These are phyloP conservation scores for Emys orbicularis DNA, from an alignment of 2,797 vertebrate genomes.

Conservation along the genomic window DNA sequence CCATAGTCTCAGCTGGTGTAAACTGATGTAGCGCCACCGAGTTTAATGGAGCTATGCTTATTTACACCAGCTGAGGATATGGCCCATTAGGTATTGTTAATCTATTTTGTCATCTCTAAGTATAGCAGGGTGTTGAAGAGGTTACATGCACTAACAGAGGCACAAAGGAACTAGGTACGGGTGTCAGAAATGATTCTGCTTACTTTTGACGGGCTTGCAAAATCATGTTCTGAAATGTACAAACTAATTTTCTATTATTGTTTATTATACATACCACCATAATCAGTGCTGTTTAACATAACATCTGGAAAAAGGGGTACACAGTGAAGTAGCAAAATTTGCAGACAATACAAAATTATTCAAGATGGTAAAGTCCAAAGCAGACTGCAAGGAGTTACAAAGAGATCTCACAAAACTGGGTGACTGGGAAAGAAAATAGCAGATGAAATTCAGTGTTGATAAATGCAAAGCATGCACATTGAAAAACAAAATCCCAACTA, in stretches of 20 bases:
- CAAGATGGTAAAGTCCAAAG: not conserved
- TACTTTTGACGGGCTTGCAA: not conserved
- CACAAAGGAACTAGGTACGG: not conserved
- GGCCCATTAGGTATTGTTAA: not conserved
- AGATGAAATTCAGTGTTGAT: not conserved
- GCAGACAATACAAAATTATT: not conserved
- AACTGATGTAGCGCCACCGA: not conserved
- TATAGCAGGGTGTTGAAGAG: slow-evolving; percentile 31
- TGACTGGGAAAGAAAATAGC: not conserved
- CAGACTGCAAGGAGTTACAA: not conserved
- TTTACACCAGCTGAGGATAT: not conserved
- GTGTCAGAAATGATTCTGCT: not conserved
- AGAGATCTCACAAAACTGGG: not conserved
- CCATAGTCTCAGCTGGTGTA: not conserved
- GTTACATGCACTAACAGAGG: not conserved
- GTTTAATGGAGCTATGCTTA: not conserved
- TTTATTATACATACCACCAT: not conserved
- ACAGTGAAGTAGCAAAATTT: not conserved
- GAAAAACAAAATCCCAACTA: not conserved
- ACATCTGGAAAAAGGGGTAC: not conserved
- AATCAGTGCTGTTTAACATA: not conserved
- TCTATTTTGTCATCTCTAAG: slow-evolving; percentile 11
- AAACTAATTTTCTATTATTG: not conserved
- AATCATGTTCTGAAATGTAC: not conserved
- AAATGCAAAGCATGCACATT: not conserved